Evolutionary conservation across 2,113 vertebrate species (phyloP).

Genomic region (Synodontis membranacea): DNA sequence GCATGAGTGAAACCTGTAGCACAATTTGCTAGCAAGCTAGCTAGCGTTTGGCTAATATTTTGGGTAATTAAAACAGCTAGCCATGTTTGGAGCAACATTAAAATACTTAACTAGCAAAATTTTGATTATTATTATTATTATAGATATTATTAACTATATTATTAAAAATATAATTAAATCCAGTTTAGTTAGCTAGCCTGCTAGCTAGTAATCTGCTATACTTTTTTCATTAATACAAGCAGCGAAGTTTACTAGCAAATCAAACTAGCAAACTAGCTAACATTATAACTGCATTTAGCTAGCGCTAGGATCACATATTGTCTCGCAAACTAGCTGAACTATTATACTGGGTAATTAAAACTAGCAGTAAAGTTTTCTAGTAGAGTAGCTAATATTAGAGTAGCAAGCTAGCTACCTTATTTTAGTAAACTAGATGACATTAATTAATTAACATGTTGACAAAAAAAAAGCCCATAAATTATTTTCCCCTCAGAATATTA

Average conservation of each 20-base stretch:
- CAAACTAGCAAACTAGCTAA: background rate
- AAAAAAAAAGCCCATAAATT: background rate
- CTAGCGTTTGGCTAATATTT: background rate
- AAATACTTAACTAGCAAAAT: background rate
- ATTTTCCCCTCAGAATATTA: background rate
- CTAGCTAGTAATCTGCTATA: background rate
- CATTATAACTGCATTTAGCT: background rate
- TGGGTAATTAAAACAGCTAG: background rate
- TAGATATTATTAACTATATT: too few relatives aligned
- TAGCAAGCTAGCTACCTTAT: background rate
- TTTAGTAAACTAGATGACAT: background rate
- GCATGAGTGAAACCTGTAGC: background rate
- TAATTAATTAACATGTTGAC: background rate
- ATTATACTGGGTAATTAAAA: background rate
- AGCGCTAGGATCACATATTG: background rate
- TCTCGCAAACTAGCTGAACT: background rate
- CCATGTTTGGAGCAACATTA: background rate
- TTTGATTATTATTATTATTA: too few relatives aligned
- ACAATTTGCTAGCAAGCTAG: background rate
- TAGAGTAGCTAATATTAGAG: background rate
- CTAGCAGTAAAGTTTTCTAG: background rate
- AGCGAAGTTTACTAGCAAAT: background rate
- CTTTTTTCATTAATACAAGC: background rate
- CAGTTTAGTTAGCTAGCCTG: background rate
- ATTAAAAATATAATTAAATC: background rate